phyloP scores from a whole-genome alignment of 2,888 invertebrate species.

The Sesia apiformis region DNA sequence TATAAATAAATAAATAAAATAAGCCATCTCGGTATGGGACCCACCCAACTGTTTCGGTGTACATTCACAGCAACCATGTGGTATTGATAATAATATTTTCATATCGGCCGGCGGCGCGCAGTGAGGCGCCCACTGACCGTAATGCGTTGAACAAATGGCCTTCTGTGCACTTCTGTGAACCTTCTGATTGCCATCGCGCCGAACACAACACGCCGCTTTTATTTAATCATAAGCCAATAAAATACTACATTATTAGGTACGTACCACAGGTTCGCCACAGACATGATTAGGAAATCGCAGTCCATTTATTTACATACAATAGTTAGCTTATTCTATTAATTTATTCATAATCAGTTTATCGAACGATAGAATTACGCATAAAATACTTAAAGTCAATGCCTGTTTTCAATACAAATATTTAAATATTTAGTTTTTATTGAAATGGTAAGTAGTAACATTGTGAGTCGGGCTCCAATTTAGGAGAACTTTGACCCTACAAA shows the following conservation, averaged over 20 bases:
- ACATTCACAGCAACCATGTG: conserved; percentile 33
- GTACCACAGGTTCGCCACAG: conserved; percentile 10
- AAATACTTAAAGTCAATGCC: conserved; percentile 7
- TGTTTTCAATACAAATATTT: conserved; percentile 11
- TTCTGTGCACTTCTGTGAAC: conserved; percentile 67
- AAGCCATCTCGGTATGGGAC: background rate
- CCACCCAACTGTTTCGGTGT: background rate
- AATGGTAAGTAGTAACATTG: conserved; percentile 17
- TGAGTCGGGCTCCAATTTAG: conserved; percentile 23
- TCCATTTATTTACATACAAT: conserved; percentile 36
- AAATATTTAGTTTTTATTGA: conserved; percentile 17
- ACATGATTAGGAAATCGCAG: conserved; percentile 19
- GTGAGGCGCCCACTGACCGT: conserved; percentile 36
- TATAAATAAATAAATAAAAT: too few relatives aligned
- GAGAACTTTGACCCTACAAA: conserved; percentile 34
- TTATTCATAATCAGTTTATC: conserved; percentile 17
- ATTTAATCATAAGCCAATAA: conserved; percentile 45
- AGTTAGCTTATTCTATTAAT: conserved; percentile 24
- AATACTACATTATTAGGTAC: conserved; percentile 15
- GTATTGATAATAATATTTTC: conserved; percentile 61
- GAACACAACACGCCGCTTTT: conserved; percentile 16
- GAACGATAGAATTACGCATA: conserved; percentile 7
- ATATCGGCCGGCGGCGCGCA: conserved; percentile 30
- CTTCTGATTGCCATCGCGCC: conserved; percentile 43
- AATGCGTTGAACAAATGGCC: conserved; percentile 27